Base-by-base conservation (phyloP, 2,113 vertebrate species). In the Spea bombifrons region DNA sequence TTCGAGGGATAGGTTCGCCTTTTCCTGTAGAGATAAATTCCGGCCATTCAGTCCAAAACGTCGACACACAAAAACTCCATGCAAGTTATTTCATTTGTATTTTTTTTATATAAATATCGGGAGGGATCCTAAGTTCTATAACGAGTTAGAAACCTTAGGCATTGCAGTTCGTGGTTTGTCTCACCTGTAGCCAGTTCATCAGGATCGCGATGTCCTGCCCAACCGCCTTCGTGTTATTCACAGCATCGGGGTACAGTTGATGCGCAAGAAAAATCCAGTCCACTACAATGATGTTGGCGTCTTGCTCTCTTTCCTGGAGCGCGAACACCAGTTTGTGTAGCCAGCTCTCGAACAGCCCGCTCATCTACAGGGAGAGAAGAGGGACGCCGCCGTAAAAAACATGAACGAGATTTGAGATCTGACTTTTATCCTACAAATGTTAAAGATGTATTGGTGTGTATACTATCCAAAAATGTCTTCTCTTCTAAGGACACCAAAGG, bases 121-220 rank as follows among this genome's bases (percentile, higher is more conserved):
- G 30, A 30, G 30, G 30, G 30, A 30, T 30, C 30, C 1, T 30
- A 30, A 30, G 30, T 30, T 30, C 30, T 30, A 30, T 1, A 30
- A 30, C 30, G 2, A 30, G 30, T 30, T 30, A 30, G 30, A 30
- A 30, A 30, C 30, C 30, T 1, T 30, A 30, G 30, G 30, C 30
- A 30, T 2, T 30, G 30, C 30, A 30, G 30, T 30, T 30, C 2
- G 9, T 30, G 30, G 30, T 30, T 2, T 30, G 1, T 69, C 66
- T 82, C 85, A 95, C 95, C 96, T 98, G 91, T 7, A 99, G 88
- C 97, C 97, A 98, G 85, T 97, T 81, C 0, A 99, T 89, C 87
- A 98, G 73, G 53, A 48, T 30, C 0, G 96, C 97, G 0, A 97
- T 88, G 80, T 87, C 86, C 2, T 81, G 88, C 0, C 97, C 97